Conservation (phyloP, 2,888 invertebrate genomes). For the Smittia sp. region DNA sequence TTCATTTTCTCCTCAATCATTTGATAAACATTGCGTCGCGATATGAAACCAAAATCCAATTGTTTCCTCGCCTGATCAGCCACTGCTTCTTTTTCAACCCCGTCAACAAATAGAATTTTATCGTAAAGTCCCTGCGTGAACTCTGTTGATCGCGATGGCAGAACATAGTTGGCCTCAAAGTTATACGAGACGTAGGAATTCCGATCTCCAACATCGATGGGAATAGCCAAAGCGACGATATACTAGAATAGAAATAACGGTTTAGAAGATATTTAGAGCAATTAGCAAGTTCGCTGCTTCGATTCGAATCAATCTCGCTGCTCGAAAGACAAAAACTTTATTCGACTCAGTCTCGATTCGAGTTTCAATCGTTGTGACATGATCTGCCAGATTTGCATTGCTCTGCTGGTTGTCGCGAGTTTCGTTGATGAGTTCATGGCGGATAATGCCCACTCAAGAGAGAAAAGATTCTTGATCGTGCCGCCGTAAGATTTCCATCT, state of each 20-base stretch:
- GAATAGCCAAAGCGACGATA: conserved; percentile 67
- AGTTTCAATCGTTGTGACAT: neutral
- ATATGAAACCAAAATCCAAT: neutral
- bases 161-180: conserved; percentile 66
- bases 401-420: neutral
- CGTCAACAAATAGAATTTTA: conserved; percentile 26
- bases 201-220: conserved; percentile 65
- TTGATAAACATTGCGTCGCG: conserved; percentile 27
- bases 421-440: neutral
- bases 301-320: neutral
- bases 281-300: neutral
- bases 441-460: neutral
- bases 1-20: conserved; percentile 43
- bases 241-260: conserved; percentile 55
- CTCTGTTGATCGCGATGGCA: conserved; percentile 61
- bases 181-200: conserved; percentile 72
- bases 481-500: conserved; percentile 21
- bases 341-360: neutral
- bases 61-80: neutral
- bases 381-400: no score
- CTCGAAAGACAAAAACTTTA: neutral
- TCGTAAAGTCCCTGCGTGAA: conserved; percentile 55
- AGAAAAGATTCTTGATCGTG: conserved; percentile 26
- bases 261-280: neutral
- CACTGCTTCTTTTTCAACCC: conserved; percentile 17